Conservation (phyloP, 2,113 vertebrate species). For the Mustelus asterias region DNA sequence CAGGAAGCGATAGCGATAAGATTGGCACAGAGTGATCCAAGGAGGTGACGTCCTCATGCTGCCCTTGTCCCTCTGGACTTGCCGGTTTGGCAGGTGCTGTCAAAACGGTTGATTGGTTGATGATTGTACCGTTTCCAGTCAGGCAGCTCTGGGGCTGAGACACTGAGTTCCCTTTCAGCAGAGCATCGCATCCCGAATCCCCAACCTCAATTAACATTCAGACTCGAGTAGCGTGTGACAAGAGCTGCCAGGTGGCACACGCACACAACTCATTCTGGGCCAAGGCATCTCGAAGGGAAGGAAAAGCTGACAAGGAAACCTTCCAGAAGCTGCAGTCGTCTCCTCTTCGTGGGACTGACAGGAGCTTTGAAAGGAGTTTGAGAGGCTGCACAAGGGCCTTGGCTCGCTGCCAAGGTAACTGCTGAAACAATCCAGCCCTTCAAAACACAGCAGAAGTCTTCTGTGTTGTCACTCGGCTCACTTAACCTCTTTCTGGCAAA, state of each 20-base stretch:
- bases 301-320: not conserved
- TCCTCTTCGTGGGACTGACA: not conserved
- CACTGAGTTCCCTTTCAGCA: not conserved
- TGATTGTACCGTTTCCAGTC: not conserved
- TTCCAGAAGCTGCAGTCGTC: not conserved
- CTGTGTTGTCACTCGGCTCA: not conserved
- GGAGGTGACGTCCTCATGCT: not conserved
- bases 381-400: not conserved
- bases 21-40: not conserved
- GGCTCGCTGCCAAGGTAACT: not conserved
- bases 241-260: not conserved
- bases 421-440: not conserved
- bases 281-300: too few relatives aligned
- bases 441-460: not conserved
- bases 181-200: not conserved
- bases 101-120: not conserved
- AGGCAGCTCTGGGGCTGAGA: not conserved
- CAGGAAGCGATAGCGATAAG: not conserved
- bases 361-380: not conserved
- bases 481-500: not conserved
- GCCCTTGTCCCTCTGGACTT: not conserved
- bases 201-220: not conserved
- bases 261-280: not conserved
- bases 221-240: not conserved
- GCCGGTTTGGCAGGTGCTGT: not conserved